Evolutionary conservation across 2,888 invertebrate genomes (phyloP), one percentile per base, ranked within the genome.

Genomic region (Leptinotarsa rubiginosa): DNA sequence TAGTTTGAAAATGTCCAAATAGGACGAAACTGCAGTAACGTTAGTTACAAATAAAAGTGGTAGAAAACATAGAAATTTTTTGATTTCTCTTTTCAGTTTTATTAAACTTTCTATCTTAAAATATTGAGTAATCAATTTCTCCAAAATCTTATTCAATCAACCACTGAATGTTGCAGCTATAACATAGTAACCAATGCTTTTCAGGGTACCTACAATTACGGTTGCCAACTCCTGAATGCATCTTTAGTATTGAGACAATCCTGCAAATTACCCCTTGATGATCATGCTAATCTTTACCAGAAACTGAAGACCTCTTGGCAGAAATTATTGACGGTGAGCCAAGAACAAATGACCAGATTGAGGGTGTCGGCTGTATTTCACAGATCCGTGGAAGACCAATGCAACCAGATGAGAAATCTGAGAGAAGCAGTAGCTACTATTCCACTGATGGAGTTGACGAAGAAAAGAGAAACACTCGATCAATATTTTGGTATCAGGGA

Each of bases 181-280:
- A 0, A 41, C 10, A 41, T 10, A 3, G 41, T 12, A 0, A 41
- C 41, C 41, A 10, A 12, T 41, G 7, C 41, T 77, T 86, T 87
- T 59, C 86, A 95, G 95, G 93, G 93, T 69, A 94, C 95, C 20
- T 95, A 92, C 86, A 93, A 95, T 80, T 96, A 95, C 83, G 95
- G 95, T 18, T 93, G 92, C 82, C 94, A 95, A 87, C 88, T 95
- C 76, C 88, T 95, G 67, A 92, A 93, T 82, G 95, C 95, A 4
- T 93, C 95, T 1, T 88, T 93, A 69, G 92, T 93, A 16, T 85
- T 96, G 75, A 89, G 95, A 65, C 91, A 93, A 76, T 93, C 94
- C 47, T 92, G 95, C 85, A 91, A 93, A 84, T 87, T 93, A 79
- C 88, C 90, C 25, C 84, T 90, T 70, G 91, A 91, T 64, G 90